Base-by-base conservation (phyloP, 2,888 invertebrate genomes). In the Lepidochitona cinerea region DNA sequence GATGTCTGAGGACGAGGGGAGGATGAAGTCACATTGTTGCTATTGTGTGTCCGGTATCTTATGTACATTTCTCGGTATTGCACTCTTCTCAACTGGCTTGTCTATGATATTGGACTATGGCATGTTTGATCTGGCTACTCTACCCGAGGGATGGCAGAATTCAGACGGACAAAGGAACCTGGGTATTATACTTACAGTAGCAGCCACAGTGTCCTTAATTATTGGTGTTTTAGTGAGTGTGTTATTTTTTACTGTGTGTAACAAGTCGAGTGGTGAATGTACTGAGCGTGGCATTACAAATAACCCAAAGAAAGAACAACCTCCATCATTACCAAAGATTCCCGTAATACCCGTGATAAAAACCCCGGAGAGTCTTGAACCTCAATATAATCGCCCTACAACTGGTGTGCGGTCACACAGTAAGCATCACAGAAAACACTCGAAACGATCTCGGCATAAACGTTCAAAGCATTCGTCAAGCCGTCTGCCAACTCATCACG, bases 91-190 rank as follows among this genome's bases (percentile, higher is more conserved):
- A 23, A 59, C 59, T 4, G 59, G 59, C 29, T 14, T 59, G 14
- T 59, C 26, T 59, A 59, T 59, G 59, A 26, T 59, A 1, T 32
- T 59, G 59, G 59, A 59, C 26, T 59, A 59, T 59, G 59, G 59
- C 32, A 32, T 32, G 14, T 59, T 59, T 26, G 59, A 59, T 26
- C 4, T 59, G 26, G 9, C 3, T 32, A 7, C 59, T 29, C 59
- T 59, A 26, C 59, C 59, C 32, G 12, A 23, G 4, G 59, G 59
- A 1, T 59, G 59, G 59, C 59, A 59, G 59, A 59, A 32, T 26
- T 59, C 59, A 3, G 59, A 59, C 14, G 59, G 59, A 14, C 59
- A 59, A 32, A 23, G 59, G 26, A 59, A 59, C 29, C 59, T 59
- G 2, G 59, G 59, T 9, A 59, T 59, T 9, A 29, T 59, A 2